These are phyloP conservation scores for Aelia acuminata DNA, from an alignment of 2,888 invertebrate genomes.

Conservation along the genomic window DNA sequence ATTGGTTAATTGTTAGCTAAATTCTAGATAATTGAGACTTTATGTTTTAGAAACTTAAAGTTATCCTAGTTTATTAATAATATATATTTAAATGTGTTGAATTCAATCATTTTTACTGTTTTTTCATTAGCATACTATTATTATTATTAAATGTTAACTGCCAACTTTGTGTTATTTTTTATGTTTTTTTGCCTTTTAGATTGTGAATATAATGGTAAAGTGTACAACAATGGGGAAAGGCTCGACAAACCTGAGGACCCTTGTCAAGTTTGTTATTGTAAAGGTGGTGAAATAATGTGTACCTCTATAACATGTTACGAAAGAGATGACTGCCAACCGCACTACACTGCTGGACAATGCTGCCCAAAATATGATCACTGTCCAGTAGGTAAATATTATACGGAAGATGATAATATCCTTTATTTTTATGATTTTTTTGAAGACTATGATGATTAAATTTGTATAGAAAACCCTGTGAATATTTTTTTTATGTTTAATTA, in stretches of 20 bases:
- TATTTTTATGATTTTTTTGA: not conserved
- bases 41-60: too few species aligned
- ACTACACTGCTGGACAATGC: slow-evolving; percentile 81
- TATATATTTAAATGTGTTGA: too few species aligned
- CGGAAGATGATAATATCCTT: not conserved
- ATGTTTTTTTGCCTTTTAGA: slow-evolving; percentile 72
- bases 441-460: not conserved
- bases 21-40: too few species aligned
- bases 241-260: slow-evolving; percentile 78
- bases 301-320: slow-evolving; percentile 83
- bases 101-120: too few species aligned
- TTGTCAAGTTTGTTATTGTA: slow-evolving; percentile 85
- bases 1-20: too few species aligned
- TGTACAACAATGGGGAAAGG: slow-evolving; percentile 83
- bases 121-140: too few species aligned
- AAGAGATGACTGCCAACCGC: slow-evolving; percentile 82
- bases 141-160: not conserved
- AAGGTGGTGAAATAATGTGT: slow-evolving; percentile 84
- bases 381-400: slow-evolving; percentile 74
- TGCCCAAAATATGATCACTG: slow-evolving; percentile 88
- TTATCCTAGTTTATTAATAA: too few species aligned
- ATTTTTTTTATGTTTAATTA: not conserved
- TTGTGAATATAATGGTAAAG: slow-evolving; percentile 81
- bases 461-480: not conserved
- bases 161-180: slow-evolving; percentile 17